Percentiles rank a stretch among this genome's conserved stretches.
Evolutionary conservation across 1,140 invertebrate genomes (phyloP).

Genomic region (Thaumetopoea pityocampa): DNA sequence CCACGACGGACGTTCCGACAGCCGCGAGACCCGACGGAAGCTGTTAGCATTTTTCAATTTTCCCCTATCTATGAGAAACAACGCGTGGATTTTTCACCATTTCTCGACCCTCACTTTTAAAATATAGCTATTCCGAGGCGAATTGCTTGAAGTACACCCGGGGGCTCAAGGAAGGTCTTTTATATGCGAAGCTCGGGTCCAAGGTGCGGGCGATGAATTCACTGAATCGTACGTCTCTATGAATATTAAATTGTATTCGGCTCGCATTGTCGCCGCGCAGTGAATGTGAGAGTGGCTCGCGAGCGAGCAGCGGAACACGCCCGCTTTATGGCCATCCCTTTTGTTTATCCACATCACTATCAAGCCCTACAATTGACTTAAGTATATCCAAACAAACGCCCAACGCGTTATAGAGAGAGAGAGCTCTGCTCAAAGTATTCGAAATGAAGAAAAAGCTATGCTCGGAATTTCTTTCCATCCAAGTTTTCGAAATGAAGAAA

Average conservation of each 20-base stretch:
- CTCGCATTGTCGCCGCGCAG: conserved; percentile 59
- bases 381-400: too few relatives aligned
- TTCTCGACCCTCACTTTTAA: conserved; percentile 53
- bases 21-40: conserved; percentile 30
- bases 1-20: conserved; percentile 31
- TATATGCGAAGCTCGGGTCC: conserved; percentile 67
- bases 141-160: conserved; percentile 68
- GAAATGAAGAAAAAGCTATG: too few relatives aligned
- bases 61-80: conserved; percentile 56
- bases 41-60: conserved; percentile 62
- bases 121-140: conserved; percentile 61
- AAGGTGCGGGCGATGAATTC: conserved; percentile 71
- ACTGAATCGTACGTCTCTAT: conserved; percentile 73
- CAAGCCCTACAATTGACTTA: too few relatives aligned
- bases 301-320: conserved; percentile 18
- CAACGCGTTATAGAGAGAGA: too few relatives aligned
- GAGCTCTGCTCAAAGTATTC: too few relatives aligned
- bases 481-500: too few relatives aligned
- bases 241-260: conserved; percentile 75
- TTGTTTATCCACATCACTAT: conserved; percentile 13
- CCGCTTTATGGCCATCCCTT: conserved; percentile 16
- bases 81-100: conserved; percentile 52
- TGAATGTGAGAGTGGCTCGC: conserved; percentile 55
- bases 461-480: too few relatives aligned
- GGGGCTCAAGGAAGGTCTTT: conserved; percentile 67